Conservation (phyloP, 2,888 invertebrate species). For the Calliphora vomitoria region DNA sequence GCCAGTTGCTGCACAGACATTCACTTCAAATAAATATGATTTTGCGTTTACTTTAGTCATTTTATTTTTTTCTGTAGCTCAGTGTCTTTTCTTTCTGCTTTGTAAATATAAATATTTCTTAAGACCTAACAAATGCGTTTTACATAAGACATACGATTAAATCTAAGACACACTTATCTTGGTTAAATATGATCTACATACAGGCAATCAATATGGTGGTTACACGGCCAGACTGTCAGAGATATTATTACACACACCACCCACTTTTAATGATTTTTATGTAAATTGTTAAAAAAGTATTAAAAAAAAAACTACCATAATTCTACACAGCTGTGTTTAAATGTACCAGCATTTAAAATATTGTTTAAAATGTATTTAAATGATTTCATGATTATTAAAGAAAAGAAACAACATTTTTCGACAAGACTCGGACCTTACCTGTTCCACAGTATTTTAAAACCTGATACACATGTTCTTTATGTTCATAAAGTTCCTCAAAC, state of each 20-base stretch:
- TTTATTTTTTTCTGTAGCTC: slow-evolving; percentile 22
- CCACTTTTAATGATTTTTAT: slow-evolving; percentile 26
- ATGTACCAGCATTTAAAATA: not conserved
- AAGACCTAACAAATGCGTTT: slow-evolving; percentile 35
- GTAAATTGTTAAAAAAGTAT: not conserved
- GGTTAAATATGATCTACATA: slow-evolving; percentile 47
- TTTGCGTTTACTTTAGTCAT: slow-evolving; percentile 17
- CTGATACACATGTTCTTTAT: too few relatives aligned
- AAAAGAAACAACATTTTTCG: too few relatives aligned
- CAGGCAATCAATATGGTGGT: slow-evolving; percentile 24
- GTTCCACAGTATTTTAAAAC: too few relatives aligned
- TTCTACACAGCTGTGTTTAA: not conserved
- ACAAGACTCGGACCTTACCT: too few relatives aligned
- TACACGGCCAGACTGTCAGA: not conserved
- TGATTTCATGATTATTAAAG: too few relatives aligned
- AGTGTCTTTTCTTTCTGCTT: slow-evolving; percentile 31
- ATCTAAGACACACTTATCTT: slow-evolving; percentile 20
- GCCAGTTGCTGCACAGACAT: slow-evolving; percentile 35
- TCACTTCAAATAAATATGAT: slow-evolving; percentile 58
- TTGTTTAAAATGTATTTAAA: too few relatives aligned
- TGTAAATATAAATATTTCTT: not conserved
- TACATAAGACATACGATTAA: slow-evolving; percentile 38
- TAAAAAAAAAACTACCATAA: not conserved
- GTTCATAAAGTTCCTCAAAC: too few relatives aligned
- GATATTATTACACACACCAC: slow-evolving; percentile 34